A percentile compares a stretch with the other conserved stretches of the same genome.
These are phyloP conservation scores for Malacosoma neustria DNA, from an alignment of 2,888 invertebrate genomes.

Conservation along the genomic window DNA sequence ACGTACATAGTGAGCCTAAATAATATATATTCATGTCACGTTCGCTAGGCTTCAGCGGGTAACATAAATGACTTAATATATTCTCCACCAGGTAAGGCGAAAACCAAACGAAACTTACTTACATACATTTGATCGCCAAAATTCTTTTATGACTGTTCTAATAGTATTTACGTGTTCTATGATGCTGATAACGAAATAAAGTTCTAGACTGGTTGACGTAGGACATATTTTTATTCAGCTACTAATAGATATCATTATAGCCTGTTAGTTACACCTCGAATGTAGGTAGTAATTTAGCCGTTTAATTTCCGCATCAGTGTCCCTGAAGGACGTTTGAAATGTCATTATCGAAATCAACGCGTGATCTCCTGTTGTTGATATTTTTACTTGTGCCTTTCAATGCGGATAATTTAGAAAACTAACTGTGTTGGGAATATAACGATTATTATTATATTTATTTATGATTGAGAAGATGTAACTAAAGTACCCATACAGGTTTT, in stretches of 20 bases:
- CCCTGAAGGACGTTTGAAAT: constrained; percentile 57
- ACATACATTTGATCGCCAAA: too few relatives aligned
- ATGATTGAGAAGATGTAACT: too few relatives aligned
- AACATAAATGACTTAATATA: too few relatives aligned
- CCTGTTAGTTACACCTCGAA: constrained; percentile 22
- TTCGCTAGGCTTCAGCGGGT: too few relatives aligned
- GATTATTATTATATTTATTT: too few relatives aligned
- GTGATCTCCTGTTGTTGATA: constrained; percentile 20
- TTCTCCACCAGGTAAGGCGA: too few relatives aligned
- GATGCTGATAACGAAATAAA: neutral
- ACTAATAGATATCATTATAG: constrained; percentile 18
- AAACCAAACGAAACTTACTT: too few relatives aligned
- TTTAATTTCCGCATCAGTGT: constrained; percentile 59
- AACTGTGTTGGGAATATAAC: constrained; percentile 22
- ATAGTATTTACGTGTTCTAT: too few relatives aligned
- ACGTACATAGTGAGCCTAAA: too few relatives aligned
- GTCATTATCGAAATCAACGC: constrained; percentile 26
- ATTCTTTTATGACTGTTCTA: too few relatives aligned
- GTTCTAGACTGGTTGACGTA: neutral
- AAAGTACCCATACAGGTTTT: too few relatives aligned
- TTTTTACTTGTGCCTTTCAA: constrained; percentile 10
- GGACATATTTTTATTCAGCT: neutral
- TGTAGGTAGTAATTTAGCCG: constrained; percentile 54
- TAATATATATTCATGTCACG: too few relatives aligned
- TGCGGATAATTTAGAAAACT: constrained; percentile 7